Evolutionary conservation across 1,140 invertebrate genomes (phyloP).

Genomic region (Heliothis subflexa): DNA sequence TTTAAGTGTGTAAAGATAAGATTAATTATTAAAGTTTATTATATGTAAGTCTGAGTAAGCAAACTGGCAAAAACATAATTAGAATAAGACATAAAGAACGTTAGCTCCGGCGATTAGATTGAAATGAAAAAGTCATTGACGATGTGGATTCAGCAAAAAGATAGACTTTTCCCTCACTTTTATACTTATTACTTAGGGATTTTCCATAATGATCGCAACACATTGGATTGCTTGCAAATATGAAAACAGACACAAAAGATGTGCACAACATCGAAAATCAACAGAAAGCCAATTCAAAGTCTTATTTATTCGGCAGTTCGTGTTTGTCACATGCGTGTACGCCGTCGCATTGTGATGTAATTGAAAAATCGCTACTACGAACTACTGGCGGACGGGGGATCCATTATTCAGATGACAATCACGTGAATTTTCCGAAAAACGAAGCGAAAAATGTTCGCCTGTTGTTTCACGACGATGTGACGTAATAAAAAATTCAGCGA

Average conservation of each 20-base stretch:
- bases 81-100: not conserved
- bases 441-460: slow-evolving; percentile 76
- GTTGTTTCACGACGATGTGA: slow-evolving; percentile 77
- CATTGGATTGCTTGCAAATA: not conserved
- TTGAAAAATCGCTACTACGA: slow-evolving; percentile 78
- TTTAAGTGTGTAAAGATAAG: slow-evolving; percentile 7
- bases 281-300: slow-evolving; percentile 26
- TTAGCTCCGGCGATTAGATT: too few species aligned
- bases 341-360: slow-evolving; percentile 72
- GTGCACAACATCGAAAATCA: slow-evolving; percentile 23
- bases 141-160: too few species aligned
- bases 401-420: slow-evolving; percentile 83
- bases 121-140: too few species aligned
- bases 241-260: slow-evolving; percentile 31
- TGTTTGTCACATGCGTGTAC: slow-evolving; percentile 33
- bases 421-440: slow-evolving; percentile 81
- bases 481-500: slow-evolving; percentile 78
- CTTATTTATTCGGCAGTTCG: slow-evolving; percentile 39
- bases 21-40: not conserved
- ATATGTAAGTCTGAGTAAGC: too few species aligned
- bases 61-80: too few species aligned
- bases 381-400: slow-evolving; percentile 65
- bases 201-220: too few species aligned
- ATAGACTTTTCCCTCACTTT: too few species aligned
- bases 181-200: too few species aligned